A percentile compares a stretch with the other conserved stretches of the same genome.
phyloP scores from a whole-genome alignment of 2,888 invertebrate genomes.

The Yponomeuta plumbellus region DNA sequence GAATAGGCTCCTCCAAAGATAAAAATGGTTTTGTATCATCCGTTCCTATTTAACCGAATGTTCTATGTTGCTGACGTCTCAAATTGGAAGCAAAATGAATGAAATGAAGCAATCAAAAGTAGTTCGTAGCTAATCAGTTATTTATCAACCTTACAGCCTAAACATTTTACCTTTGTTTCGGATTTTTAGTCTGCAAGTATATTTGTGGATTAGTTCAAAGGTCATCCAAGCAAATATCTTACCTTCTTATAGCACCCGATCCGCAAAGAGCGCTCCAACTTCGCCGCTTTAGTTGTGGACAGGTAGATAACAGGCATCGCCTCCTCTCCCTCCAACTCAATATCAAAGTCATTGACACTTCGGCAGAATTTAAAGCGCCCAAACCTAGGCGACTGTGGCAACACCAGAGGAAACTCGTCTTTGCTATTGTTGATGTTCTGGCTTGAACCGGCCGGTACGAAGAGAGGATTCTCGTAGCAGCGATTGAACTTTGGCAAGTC shows the following conservation, averaged over 20 bases:
- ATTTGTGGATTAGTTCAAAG: no score
- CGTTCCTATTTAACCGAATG: no score
- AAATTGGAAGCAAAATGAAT: no score
- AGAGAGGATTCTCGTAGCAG: slow-evolving; percentile 57
- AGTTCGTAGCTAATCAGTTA: no score
- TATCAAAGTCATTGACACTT: slow-evolving; percentile 65
- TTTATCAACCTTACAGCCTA: no score
- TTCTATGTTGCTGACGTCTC: no score
- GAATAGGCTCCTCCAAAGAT: no score
- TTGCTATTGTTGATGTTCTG: slow-evolving; percentile 53
- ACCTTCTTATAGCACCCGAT: slow-evolving; percentile 78
- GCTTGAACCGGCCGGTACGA: slow-evolving; percentile 54
- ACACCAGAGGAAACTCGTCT: slow-evolving; percentile 40
- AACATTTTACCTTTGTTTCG: no score
- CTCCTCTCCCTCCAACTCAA: slow-evolving; percentile 59
- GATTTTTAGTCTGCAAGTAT: no score
- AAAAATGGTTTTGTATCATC: no score
- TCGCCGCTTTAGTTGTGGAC: slow-evolving; percentile 69
- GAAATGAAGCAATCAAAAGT: no score
- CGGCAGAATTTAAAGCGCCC: slow-evolving; percentile 60
- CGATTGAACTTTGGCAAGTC: slow-evolving; percentile 42
- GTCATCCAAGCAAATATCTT: slow-evolving; percentile 26
- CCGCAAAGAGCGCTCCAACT: slow-evolving; percentile 72
- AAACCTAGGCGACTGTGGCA: slow-evolving; percentile 57
- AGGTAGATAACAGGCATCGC: slow-evolving; percentile 68